A percentile compares a stretch with the other conserved stretches of the same genome.
Evolutionary conservation across 2,797 vertebrate genomes (phyloP).

Genomic region (Takifugu rubripes): DNA sequence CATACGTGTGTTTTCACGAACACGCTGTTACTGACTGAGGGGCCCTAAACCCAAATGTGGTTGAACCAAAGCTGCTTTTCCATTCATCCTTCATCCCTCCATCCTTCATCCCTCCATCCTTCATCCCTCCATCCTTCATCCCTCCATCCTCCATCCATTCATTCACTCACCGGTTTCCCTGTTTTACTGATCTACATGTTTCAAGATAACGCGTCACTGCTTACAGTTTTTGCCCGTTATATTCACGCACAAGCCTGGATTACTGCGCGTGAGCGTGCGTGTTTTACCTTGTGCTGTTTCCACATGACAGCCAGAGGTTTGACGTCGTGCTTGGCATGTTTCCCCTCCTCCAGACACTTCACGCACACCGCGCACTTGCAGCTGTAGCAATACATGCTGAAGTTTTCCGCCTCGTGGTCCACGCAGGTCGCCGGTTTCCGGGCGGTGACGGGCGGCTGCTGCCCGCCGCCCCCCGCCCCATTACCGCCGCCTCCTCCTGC

Average conservation of each 20-base stretch:
- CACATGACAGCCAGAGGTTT: constrained; percentile 89
- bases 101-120: no score
- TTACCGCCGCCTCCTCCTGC: not conserved
- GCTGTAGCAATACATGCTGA: constrained; percentile 90
- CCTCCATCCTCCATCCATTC: no score
- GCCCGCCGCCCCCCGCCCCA: constrained; percentile 33
- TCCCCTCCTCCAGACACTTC: constrained; percentile 90
- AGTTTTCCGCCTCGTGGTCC: constrained; percentile 92
- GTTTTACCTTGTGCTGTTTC: constrained; percentile 96
- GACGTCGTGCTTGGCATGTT: constrained; percentile 88
- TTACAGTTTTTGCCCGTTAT: no score
- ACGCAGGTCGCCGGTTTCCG: constrained; percentile 85
- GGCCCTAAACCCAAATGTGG: no score
- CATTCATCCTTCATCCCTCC: no score
- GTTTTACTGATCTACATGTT: no score
- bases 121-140: no score
- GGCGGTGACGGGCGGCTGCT: constrained; percentile 58
- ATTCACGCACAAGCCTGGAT: not conserved
- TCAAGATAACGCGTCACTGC: not conserved
- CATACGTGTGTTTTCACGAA: not conserved
- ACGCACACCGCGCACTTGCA: constrained; percentile 87
- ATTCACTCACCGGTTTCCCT: no score
- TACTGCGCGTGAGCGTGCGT: not conserved
- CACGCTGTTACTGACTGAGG: no score
- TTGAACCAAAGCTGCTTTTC: no score